Evolutionary conservation across 2,797 vertebrate species (phyloP), one percentile per base, ranked within the genome.

Genomic region (Craterocephalus amniculus): DNA sequence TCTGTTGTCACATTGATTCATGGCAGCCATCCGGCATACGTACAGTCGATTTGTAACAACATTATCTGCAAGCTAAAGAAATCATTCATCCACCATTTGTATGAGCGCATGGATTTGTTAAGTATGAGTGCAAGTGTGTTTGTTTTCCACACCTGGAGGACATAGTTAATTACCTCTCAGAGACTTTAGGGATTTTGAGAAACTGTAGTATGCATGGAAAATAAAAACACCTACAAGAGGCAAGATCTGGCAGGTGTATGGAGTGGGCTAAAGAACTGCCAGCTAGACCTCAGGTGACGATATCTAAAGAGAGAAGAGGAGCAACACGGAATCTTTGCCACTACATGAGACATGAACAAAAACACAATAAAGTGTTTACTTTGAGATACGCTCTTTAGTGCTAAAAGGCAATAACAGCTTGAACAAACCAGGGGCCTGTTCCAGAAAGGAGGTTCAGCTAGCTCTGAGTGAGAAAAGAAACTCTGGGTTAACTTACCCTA

Each of bases 1-100:
- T 72, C 35, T 73, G 74, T 75, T 89, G 89, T 90, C 88, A 89
- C 61, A 78, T 76, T 92, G 90, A 92, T 92, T 87, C 86, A 90
- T 88, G 67, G 81, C 72, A 32, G 59, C 60, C 49, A 18, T 71
- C 63, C 63, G 49, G 58, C 60, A 77, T 72, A 70, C 70, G 83
- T 76, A 63, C 71, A 78, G 78, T 85, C 83, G 18, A 82, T 90
- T 90, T 90, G 76, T 85, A 86, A 86, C 81, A 86, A 78, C 86
- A 86, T 88, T 87, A 86, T 89, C 81, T 80, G 67, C 51, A 4
- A 59, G 76, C 35, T 59, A 76, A 76, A 72, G 55, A 74, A 83
- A 81, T 81, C 74, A 79, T 72, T 81, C 67, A 67, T 18, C 70
- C 16, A 11, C 48, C 49, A 51, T 81, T 79, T 87, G 62, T 71